phyloP scores from a whole-genome alignment of 2,113 vertebrate species.

The Zonotrichia leucophrys region DNA sequence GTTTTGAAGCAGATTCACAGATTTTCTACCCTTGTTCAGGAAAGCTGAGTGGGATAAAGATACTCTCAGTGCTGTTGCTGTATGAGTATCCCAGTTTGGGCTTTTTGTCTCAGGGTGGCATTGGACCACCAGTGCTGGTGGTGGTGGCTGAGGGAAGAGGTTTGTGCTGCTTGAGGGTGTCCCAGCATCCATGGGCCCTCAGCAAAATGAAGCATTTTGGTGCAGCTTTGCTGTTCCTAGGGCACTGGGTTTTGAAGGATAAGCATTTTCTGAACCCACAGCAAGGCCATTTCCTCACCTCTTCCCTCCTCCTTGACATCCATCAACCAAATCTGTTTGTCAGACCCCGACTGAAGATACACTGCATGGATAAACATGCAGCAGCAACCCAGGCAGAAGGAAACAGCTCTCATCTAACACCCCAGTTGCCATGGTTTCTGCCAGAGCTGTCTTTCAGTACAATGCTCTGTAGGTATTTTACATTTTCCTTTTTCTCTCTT shows the following conservation, averaged over 20 bases:
- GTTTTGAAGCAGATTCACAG: background rate
- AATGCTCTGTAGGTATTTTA: background rate
- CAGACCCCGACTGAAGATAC: accelerated
- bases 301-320: background rate
- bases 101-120: background rate
- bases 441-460: background rate
- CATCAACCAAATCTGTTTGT: background rate
- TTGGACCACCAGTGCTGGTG: background rate
- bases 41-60: background rate
- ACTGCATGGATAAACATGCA: background rate
- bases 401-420: background rate
- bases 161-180: background rate
- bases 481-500: background rate
- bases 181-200: accelerated
- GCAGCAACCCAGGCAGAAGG: background rate
- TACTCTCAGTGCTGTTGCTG: accelerated
- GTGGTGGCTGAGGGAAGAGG: background rate
- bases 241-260: background rate
- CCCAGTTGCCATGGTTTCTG: constrained; percentile 22
- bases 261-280: background rate
- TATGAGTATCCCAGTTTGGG: accelerated
- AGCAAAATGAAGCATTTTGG: background rate
- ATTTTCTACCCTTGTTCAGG: background rate
- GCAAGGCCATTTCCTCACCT: background rate
- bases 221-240: background rate